Conservation (phyloP, 2,113 vertebrate genomes). For the Nesogale talazaci region DNA sequence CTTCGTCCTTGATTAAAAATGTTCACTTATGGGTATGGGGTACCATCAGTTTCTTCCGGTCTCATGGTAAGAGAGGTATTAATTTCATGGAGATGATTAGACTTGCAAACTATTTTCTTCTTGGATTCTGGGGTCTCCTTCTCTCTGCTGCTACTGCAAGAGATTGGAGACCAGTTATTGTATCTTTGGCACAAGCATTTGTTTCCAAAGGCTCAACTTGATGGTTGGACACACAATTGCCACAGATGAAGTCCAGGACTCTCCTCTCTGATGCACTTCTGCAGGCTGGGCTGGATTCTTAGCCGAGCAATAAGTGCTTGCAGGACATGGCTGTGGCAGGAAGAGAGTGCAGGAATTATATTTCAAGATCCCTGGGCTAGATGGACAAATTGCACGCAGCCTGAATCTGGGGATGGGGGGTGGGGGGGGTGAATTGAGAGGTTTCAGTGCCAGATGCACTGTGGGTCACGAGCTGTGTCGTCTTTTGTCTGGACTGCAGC, state of each 20-base stretch:
- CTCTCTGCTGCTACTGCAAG: not conserved
- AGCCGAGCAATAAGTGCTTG: constrained; percentile 36
- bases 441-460: constrained; percentile 40
- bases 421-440: not conserved
- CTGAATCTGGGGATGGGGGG: too few relatives aligned
- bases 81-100: not conserved
- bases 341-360: constrained; percentile 55
- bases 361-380: not conserved
- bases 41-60: not conserved
- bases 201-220: not conserved
- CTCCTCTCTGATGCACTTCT: not conserved
- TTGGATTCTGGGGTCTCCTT: not conserved
- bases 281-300: not conserved
- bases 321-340: constrained; percentile 48
- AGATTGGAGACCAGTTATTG: not conserved
- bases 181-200: not conserved
- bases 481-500: constrained; percentile 58
- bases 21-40: not conserved
- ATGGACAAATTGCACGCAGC: not conserved
- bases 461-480: not conserved
- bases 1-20: not conserved
- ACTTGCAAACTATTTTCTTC: not conserved
- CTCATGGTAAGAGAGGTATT: not conserved
- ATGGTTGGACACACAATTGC: not conserved
- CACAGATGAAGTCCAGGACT: not conserved